Evolutionary conservation across 2,888 invertebrate genomes (phyloP).

Genomic region (Cyclophora punctaria): DNA sequence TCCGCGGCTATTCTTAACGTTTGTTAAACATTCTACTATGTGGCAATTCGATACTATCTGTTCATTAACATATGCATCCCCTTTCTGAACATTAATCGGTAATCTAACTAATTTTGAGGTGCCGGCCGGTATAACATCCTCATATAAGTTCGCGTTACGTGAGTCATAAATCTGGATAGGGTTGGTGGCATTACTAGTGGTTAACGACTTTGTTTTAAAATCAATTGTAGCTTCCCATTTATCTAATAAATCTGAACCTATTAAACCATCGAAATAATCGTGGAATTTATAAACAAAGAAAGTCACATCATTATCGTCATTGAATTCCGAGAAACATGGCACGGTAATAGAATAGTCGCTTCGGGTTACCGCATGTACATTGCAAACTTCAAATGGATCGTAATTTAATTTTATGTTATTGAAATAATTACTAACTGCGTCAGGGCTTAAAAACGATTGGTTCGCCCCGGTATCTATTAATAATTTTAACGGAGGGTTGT

Average conservation of each 20-base stretch:
- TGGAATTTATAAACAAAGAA: slow-evolving; percentile 25
- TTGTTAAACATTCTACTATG: slow-evolving; percentile 20
- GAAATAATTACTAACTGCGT: slow-evolving; percentile 1
- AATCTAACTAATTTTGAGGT: slow-evolving; percentile 17
- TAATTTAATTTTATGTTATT: slow-evolving; percentile 8
- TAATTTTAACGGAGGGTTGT: too few relatives aligned
- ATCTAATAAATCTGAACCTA: slow-evolving; percentile 16
- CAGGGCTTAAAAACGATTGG: too few relatives aligned
- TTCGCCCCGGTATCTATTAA: too few relatives aligned
- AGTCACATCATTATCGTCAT: slow-evolving; percentile 8
- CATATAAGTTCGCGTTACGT: slow-evolving; percentile 18
- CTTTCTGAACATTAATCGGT: slow-evolving; percentile 15
- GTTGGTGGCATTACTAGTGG: slow-evolving; percentile 8
- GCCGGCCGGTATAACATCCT: slow-evolving; percentile 21
- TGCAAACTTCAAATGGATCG: slow-evolving; percentile 22
- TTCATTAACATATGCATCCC: slow-evolving; percentile 14
- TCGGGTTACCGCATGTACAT: slow-evolving; percentile 18
- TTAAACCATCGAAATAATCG: slow-evolving; percentile 15
- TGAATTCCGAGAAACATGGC: slow-evolving; percentile 17
- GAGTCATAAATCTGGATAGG: slow-evolving; percentile 18
- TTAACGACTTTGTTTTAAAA: slow-evolving; percentile 12
- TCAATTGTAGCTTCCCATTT: slow-evolving; percentile 21
- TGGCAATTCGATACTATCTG: slow-evolving; percentile 20
- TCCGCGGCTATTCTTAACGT: slow-evolving; percentile 16
- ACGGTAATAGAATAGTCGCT: slow-evolving; percentile 22